Conservation (phyloP, 2,113 vertebrate genomes). For the Onychorhynchus coronatus region DNA sequence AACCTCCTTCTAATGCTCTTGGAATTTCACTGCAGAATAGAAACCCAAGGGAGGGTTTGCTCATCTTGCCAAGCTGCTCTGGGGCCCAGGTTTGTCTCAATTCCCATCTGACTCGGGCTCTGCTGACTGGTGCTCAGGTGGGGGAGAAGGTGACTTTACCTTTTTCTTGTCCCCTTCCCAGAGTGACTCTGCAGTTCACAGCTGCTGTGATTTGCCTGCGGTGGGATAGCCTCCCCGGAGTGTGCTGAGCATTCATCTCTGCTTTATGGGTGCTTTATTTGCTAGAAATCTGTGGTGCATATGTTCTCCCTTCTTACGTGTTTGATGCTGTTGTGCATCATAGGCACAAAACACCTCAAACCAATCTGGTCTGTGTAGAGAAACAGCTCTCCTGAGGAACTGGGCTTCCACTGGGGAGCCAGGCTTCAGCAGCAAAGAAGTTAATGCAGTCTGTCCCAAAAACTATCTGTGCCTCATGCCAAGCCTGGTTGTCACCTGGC, state of each 20-base stretch:
- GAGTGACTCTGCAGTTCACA: background rate
- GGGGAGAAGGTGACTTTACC: background rate
- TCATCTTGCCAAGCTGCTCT: background rate
- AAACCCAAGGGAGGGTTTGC: background rate
- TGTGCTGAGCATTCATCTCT: background rate
- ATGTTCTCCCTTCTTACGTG: background rate
- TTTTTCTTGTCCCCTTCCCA: background rate
- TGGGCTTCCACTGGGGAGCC: background rate
- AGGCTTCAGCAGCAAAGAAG: background rate
- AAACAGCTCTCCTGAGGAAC: background rate
- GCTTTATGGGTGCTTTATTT: background rate
- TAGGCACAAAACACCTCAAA: background rate
- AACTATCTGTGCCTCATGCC: background rate
- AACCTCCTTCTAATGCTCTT: background rate
- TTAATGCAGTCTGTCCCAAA: background rate
- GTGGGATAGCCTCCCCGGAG: rapidly evolving
- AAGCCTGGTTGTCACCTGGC: background rate
- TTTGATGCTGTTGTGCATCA: background rate
- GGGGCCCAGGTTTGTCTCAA: background rate
- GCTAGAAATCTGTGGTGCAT: background rate
- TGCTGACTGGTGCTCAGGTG: background rate
- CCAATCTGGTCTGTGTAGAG: background rate
- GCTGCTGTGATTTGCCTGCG: background rate
- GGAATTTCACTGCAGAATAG: background rate
- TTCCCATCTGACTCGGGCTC: rapidly evolving